Evolutionary conservation across 2,113 vertebrate species (phyloP).

Genomic region (Trichomycterus rosablanca): DNA sequence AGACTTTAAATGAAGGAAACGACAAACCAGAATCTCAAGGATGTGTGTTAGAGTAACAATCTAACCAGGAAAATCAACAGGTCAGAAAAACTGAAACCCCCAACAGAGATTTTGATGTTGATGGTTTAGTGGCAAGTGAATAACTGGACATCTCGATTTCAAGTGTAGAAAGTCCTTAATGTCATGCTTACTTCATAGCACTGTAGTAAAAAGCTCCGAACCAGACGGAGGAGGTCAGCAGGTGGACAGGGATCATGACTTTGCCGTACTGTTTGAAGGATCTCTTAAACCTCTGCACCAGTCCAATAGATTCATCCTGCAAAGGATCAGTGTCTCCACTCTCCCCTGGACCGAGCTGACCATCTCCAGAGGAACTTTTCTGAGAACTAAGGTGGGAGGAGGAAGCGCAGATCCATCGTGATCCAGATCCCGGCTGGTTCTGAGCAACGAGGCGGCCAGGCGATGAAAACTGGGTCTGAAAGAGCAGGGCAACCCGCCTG

Average conservation of each 20-base stretch:
- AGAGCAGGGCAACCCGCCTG: slow-evolving; percentile 4
- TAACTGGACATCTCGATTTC: too few species aligned
- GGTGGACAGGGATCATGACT: slow-evolving; percentile 92
- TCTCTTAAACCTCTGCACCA: slow-evolving; percentile 89
- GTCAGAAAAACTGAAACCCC: too few species aligned
- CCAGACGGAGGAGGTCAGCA: slow-evolving; percentile 88
- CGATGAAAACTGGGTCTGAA: not conserved
- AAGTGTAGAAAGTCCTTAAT: not conserved
- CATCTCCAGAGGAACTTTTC: slow-evolving; percentile 29
- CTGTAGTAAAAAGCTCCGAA: slow-evolving; percentile 95
- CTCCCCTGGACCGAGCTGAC: slow-evolving; percentile 33
- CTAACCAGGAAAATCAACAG: not conserved
- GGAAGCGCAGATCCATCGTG: slow-evolving; percentile 60
- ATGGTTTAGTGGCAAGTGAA: too few species aligned
- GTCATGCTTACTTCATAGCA: slow-evolving; percentile 84
- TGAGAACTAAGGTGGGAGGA: slow-evolving; percentile 39
- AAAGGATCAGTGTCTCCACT: slow-evolving; percentile 79
- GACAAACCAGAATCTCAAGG: not conserved
- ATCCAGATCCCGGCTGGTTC: too few species aligned
- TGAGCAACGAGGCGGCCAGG: too few species aligned
- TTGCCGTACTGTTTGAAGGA: slow-evolving; percentile 96
- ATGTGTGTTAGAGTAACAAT: not conserved
- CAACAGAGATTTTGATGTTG: too few species aligned
- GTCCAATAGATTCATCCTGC: slow-evolving; percentile 86
- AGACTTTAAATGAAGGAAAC: too few species aligned